Evolutionary conservation across 2,888 invertebrate genomes (phyloP), one percentile per base, ranked within the genome.

Genomic region (Leucoma salicis): DNA sequence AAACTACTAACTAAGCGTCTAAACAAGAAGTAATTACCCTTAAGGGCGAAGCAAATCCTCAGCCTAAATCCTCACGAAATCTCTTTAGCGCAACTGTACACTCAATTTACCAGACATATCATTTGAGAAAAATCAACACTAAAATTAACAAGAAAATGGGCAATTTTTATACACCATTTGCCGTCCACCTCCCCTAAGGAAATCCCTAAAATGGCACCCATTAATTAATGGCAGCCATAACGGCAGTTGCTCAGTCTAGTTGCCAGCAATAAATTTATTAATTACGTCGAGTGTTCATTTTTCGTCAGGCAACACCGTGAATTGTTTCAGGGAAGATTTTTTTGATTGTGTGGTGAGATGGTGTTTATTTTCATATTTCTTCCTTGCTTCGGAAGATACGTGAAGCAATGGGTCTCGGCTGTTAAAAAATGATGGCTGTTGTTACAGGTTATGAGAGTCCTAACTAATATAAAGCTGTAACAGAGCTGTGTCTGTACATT

Each of bases 181-280:
- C 42, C 14, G n/a, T 42, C 33, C 39, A 18, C 46, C 34, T 46
- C 42, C 59, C 51, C 52, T 34, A 41, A 54, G 55, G 54, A 62
- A 60, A 58, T 50, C 51, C 58, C 47, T 49, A 48, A 63, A 63
- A 67, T 57, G 59, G 48, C 47, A 11, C 41, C 50, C 65, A 65
- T 66, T 69, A 63, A 66, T 68, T 63, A 65, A 57, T 58, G 66
- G 47, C 36, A 36, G 41, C 50, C 45, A 50, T 62, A 62, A 49
- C 49, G 53, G 61, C 51, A 56, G 48, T 59, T 39, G 57, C 60
- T 59, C 43, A 50, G 52, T 60, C 40, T 57, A 51, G 48, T 59
- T 51, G 42, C 53, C 46, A 47, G 49, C 46, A 31, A 60, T 60
- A 60, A 59, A 60, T 60, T 60, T 59, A 57, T 60, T 59, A 57